Evolutionary conservation across 2,113 vertebrate genomes (phyloP), one percentile per base, ranked within the genome.

Genomic region (Hippocampus mohnikei): DNA sequence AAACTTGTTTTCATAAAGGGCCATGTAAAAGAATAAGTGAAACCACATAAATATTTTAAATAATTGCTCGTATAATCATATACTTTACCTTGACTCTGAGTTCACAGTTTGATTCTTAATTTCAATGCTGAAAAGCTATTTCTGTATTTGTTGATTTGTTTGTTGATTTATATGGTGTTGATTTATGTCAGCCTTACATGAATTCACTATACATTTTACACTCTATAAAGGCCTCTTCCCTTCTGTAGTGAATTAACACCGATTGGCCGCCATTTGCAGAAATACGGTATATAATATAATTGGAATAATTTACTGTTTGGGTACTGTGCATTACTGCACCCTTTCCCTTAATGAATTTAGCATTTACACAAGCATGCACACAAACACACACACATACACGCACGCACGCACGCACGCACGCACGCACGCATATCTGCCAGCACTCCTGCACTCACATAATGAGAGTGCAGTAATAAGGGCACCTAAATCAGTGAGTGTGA

Each of bases 401-500:
- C 56, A 37, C n/a, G 56, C 13, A 63, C 29, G 37, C 52, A 27
- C n/a, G 23, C 44, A 65, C 16, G 50, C 53, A 52, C 13, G 18
- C 56, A 37, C n/a, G 56, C 13, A 63, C 23, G 25, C 44, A 27
- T 20, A 29, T 11, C 55, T 29, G 23, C 15, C 55, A 25, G n/a
- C 18, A 7, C 18, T 3, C 18, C 15, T 23, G 21, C 23, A 60
- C 55, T 23, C 5, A 68, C 42, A 71, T 2, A 67, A 50, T 60
- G 11, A 67, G 5, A 71, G 67, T 68, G 73, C 69, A 84, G 72
- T 78, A 72, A 85, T 69, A 80, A 75, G 72, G 42, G 23, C 56
- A 73, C 77, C 75, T 87, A 85, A 84, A 87, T 87, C 78, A 75
- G 46, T 81, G 68, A 75, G 2, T 66, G 67, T 81, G 72, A 70